Conservation (phyloP, 1,140 invertebrate species). For the Drosophila ananassae region DNA sequence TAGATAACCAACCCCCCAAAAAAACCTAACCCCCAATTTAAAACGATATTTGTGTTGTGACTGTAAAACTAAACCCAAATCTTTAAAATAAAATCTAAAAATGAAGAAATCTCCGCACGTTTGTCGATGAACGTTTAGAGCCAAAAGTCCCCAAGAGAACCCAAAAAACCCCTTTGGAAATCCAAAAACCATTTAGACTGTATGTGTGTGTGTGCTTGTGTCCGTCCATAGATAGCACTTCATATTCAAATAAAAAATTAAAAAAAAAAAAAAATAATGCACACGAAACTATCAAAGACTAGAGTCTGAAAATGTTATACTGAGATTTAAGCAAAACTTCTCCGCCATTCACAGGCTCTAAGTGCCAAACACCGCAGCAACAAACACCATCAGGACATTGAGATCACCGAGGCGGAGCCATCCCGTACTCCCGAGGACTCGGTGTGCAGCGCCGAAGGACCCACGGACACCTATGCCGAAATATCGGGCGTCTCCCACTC, state of each 20-base stretch:
- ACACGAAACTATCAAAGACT: conserved; percentile 20
- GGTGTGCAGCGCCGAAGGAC: conserved; percentile 90
- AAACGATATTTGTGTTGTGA: conserved; percentile 56
- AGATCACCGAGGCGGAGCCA: conserved; percentile 88
- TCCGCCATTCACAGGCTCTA: conserved; percentile 85
- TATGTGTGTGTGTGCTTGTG: conserved; percentile 41
- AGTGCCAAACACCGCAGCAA: conserved; percentile 86
- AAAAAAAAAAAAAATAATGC: conserved; percentile 31
- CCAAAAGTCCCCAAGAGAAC: conserved; percentile 11
- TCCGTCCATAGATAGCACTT: conserved; percentile 51
- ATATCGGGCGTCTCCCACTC: conserved; percentile 83
- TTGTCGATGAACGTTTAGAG: conserved; percentile 43
- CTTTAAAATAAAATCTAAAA: conserved; percentile 29
- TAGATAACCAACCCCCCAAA: conserved; percentile 26
- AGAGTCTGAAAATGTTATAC: not conserved
- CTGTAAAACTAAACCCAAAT: conserved; percentile 9
- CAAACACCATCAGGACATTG: conserved; percentile 85
- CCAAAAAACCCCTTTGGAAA: not conserved
- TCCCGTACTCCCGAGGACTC: conserved; percentile 89
- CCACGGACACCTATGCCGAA: conserved; percentile 84
- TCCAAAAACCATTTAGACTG: conserved; percentile 11
- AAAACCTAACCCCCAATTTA: conserved; percentile 27
- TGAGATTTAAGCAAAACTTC: not conserved
- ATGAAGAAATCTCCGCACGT: conserved; percentile 51
- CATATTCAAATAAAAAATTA: conserved; percentile 20